Conservation (phyloP, 2,797 vertebrate genomes). For the Nyctibius grandis region DNA sequence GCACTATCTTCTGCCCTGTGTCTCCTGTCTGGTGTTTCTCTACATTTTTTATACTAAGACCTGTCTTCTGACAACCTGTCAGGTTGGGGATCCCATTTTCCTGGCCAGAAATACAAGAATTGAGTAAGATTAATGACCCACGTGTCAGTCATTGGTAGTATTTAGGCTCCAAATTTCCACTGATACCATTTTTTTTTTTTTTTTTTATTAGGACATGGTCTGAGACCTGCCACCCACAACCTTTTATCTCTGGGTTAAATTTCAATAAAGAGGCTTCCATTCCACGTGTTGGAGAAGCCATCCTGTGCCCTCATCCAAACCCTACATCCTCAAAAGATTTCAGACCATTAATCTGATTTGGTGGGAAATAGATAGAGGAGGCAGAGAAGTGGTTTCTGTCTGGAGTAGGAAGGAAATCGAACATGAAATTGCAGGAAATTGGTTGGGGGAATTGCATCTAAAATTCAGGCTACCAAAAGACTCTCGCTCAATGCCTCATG, state of each 20-base stretch:
- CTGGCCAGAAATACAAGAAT: neutral
- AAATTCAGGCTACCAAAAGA: neutral
- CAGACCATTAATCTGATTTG: neutral
- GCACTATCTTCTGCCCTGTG: neutral
- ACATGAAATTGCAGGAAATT: neutral
- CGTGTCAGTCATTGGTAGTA: neutral
- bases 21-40: neutral
- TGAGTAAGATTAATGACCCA: neutral
- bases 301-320: neutral
- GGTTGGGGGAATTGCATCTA: neutral
- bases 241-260: neutral
- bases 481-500: neutral
- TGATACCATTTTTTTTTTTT: neutral
- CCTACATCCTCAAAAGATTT: neutral
- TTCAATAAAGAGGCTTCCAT: neutral
- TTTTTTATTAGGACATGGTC: accelerated
- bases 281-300: accelerated
- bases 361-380: neutral
- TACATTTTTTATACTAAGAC: neutral
- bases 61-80: neutral
- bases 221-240: neutral
- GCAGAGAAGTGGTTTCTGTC: neutral
- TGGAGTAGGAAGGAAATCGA: neutral
- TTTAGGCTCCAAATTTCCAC: neutral
- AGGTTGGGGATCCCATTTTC: neutral